A percentile compares a stretch with the other conserved stretches of the same genome.
Evolutionary conservation across 2,113 vertebrate species (phyloP).

Genomic region (Merops nubicus): DNA sequence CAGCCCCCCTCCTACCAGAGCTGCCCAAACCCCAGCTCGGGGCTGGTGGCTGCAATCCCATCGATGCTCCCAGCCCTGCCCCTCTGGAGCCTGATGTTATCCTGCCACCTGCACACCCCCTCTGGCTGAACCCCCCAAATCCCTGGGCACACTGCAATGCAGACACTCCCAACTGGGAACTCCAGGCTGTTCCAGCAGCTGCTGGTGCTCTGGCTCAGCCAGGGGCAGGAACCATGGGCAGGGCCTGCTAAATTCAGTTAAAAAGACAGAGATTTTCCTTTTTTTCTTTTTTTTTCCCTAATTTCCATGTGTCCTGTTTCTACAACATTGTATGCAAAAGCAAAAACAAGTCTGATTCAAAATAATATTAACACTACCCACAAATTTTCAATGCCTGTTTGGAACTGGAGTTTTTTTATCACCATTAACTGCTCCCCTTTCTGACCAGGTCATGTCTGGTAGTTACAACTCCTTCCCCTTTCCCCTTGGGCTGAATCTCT

Average conservation of each 20-base stretch:
- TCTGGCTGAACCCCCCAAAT: background rate
- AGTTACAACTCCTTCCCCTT: background rate
- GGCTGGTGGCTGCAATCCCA: accelerated
- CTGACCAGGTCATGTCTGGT: background rate
- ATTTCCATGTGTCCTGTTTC: background rate
- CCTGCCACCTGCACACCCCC: background rate
- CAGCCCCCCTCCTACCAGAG: accelerated
- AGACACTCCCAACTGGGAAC: conserved; percentile 24
- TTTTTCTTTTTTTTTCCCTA: background rate
- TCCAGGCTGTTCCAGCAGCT: background rate
- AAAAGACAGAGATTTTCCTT: background rate
- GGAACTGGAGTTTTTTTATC: background rate
- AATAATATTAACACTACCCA: background rate
- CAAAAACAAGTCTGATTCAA: background rate
- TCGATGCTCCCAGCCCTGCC: background rate
- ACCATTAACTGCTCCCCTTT: background rate
- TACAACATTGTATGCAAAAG: background rate
- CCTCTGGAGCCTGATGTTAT: background rate
- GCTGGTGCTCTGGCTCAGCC: background rate
- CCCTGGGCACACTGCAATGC: conserved; percentile 36
- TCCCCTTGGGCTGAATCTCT: background rate
- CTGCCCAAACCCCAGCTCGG: background rate
- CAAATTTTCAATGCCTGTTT: background rate
- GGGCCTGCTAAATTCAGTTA: background rate
- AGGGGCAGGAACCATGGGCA: background rate